Evolutionary conservation across 2,797 vertebrate species (phyloP).

Genomic region (Phoebastria nigripes): DNA sequence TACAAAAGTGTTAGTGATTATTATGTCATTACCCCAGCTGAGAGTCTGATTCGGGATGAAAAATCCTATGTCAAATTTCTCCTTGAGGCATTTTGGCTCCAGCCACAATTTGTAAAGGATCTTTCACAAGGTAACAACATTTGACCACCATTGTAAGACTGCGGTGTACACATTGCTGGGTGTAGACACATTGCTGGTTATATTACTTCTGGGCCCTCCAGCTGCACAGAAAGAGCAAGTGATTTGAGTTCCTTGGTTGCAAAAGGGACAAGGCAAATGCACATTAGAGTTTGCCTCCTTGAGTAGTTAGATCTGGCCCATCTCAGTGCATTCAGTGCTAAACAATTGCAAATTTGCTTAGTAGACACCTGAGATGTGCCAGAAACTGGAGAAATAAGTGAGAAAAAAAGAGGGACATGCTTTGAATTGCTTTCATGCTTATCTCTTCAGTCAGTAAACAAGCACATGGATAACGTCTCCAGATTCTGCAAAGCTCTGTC

Average conservation of each 20-base stretch:
- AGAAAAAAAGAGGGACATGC: neutral
- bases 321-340: neutral
- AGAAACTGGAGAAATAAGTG: neutral
- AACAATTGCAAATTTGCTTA: neutral
- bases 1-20: neutral
- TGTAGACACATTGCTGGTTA: neutral
- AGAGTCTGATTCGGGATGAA: neutral
- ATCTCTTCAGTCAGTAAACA: neutral
- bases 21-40: neutral
- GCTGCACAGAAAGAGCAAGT: neutral
- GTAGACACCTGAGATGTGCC: neutral
- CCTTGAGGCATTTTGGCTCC: neutral
- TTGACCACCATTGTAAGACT: neutral
- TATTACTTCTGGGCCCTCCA: neutral
- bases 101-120: neutral
- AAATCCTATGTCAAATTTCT: neutral
- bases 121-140: neutral
- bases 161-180: neutral
- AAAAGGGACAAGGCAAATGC: neutral
- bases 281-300: neutral
- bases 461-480: neutral
- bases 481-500: neutral
- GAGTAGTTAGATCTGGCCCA: neutral
- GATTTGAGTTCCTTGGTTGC: neutral
- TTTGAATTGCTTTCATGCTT: neutral